Evolutionary conservation across 2,113 vertebrate species (phyloP).

Genomic region (Anseranas semipalmata): DNA sequence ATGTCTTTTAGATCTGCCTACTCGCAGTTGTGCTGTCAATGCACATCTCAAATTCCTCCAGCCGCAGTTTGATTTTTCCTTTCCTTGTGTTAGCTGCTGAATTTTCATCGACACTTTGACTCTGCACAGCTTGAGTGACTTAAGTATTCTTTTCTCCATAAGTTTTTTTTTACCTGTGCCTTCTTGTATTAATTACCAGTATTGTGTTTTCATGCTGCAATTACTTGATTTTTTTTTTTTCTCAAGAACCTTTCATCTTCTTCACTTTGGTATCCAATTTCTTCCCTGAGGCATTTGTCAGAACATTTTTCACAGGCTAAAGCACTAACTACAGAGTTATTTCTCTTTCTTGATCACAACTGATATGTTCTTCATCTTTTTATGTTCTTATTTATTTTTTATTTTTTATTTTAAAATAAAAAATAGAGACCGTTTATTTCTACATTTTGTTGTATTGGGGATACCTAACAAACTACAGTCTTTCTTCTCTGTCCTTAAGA

Average conservation of each 20-base stretch:
- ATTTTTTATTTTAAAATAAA: background rate
- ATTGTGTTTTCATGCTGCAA: conserved; percentile 13
- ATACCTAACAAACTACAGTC: background rate
- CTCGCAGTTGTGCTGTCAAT: conserved; percentile 42
- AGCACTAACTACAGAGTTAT: background rate
- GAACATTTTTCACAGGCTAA: background rate
- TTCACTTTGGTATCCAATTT: background rate
- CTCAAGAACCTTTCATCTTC: background rate
- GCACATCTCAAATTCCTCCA: conserved; percentile 36
- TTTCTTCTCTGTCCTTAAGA: background rate
- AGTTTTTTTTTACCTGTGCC: background rate
- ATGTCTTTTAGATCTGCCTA: conserved; percentile 12
- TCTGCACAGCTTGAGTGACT: conserved; percentile 39
- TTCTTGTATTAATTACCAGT: conserved; percentile 38
- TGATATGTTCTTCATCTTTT: background rate
- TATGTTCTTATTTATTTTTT: background rate
- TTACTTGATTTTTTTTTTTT: conserved; percentile 13
- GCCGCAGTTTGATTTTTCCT: conserved; percentile 20
- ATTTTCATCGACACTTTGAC: conserved; percentile 34
- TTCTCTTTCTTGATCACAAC: background rate
- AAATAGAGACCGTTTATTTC: no score
- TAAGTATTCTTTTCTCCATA: background rate
- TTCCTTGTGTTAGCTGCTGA: conserved; percentile 16
- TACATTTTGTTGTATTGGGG: background rate
- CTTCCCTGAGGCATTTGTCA: background rate